Conservation (phyloP, 64 coral and sea anemone species). For the Stichodactyla helianthus region DNA sequence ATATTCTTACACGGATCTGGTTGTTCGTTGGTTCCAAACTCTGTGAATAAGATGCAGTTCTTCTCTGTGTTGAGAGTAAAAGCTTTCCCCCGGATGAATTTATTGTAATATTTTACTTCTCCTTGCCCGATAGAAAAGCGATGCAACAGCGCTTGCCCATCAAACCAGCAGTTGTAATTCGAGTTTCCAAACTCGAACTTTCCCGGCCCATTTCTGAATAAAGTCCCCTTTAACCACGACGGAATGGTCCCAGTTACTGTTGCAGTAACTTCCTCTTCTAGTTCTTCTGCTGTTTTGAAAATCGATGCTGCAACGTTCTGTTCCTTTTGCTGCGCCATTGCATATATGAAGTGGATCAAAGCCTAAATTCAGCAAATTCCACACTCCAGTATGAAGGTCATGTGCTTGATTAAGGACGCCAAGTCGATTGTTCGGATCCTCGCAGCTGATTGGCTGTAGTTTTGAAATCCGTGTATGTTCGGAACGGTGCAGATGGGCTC, state of each 20-base stretch:
- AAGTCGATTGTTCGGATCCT: neutral
- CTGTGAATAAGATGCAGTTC: constrained; percentile 6
- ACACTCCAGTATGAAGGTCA: neutral
- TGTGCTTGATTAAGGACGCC: neutral
- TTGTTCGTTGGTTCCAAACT: constrained; percentile 45
- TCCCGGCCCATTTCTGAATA: constrained; percentile 78
- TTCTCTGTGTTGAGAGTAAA: constrained; percentile 37
- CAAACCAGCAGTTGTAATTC: constrained; percentile 70
- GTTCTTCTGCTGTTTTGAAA: constrained; percentile 55
- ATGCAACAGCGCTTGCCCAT: constrained; percentile 72
- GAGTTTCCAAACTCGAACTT: constrained; percentile 75
- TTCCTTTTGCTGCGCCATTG: constrained; percentile 7
- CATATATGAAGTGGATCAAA: too few relatives aligned
- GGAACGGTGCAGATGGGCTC: neutral
- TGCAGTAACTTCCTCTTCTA: constrained; percentile 44
- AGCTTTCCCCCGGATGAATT: constrained; percentile 59
- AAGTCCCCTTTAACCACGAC: constrained; percentile 64
- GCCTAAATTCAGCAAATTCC: constrained; percentile 22
- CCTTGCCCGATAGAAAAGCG: constrained; percentile 68
- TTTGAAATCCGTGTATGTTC: neutral
- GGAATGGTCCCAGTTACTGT: constrained; percentile 60
- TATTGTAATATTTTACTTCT: constrained; percentile 77
- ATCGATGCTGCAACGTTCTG: neutral
- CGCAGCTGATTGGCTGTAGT: neutral
- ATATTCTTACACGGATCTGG: constrained; percentile 93